Evolutionary conservation across 2,888 invertebrate genomes (phyloP), one percentile per base, ranked within the genome.

Genomic region (Rhaphigaster nebulosa): DNA sequence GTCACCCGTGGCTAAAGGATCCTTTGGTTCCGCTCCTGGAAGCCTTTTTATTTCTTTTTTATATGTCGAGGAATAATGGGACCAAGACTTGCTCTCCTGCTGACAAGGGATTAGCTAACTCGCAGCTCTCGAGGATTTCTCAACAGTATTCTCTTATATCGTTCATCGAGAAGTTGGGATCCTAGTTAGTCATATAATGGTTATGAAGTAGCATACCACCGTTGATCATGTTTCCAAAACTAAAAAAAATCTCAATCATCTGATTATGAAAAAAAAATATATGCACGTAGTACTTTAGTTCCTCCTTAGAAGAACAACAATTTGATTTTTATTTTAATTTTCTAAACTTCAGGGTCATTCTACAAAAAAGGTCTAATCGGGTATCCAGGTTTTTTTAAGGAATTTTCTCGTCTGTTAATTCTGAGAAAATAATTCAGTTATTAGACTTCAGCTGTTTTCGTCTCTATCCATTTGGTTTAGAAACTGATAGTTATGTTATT

Each of bases 11-110:
- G 34, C 70, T 76, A 76, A 76, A 76, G 70, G 34, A 5, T 12
- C 65, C 34, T 76, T 76, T 76, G 38, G 70, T 76, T 76, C 70
- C 70, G 70, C 70, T 76, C 70, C 70, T 38, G 20, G 20, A 10
- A 10, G 34, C 15, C 70, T 76, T 76, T 38, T 76, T 76, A 38
- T 76, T 76, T 8, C 70, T 38, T 76, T 76, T 38, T 76, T 76
- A 76, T 76, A 23, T 38, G 70, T 38, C 34, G 70, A 76, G 38
- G 70, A 76, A 76, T 76, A 76, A 76, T 76, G 23, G 38, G 38
- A 76, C 34, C 70, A 76, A 76, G 38, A 23, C 38, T 29, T 29
- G 29, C 70, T 23, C 20, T 38, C 38, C 70, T 70, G 20, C 70
- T 34, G 20, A 10, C 34, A 10, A 23, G 70, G 26, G 70, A 76